Evolutionary conservation across 2,888 invertebrate species (phyloP), one percentile per base, ranked within the genome.

Genomic region (Aphrophora alni): DNA sequence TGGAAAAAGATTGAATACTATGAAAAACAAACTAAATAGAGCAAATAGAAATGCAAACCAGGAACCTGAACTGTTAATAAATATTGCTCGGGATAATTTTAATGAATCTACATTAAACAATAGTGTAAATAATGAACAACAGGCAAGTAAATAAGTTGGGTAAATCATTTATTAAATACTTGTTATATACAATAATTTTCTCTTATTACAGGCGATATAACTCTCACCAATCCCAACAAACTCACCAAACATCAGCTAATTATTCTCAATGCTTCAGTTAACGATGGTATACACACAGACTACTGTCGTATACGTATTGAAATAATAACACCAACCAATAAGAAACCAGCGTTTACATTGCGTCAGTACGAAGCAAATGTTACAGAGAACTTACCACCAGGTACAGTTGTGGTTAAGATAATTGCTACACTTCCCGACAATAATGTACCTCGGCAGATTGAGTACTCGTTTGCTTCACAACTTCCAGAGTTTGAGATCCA

Each of bases 311-410:
- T 59, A 59, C n/a, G 59, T 10, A 14, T 79, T 21, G 68, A 51
- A 25, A n/a, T 79, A 14, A 21, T 38, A 27, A 69, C 68, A 1
- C 74, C 68, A 3, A 26, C 74, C 24, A 24, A 26, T 25, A 79
- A 68, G 25, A n/a, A 38, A 25, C 59, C 28, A 38, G 0, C 24
- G 68, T 28, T 74, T 72, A 68, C 38, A 25, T 28, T 79, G 73
- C 38, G 73, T 33, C 68, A 28, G 25, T 79, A 79, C 69, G 59
- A 74, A 26, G 17, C 74, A 0, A 38, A 59, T 4, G 17, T 79
- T 12, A 44, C 71, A 12, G 78, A 79, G 68, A 79, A 79, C 25
- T n/a, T 73, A 28, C 68, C 78, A 10, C 28, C 78, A 33, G 78
- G 78, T n/a, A 27, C 25, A 25, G 1, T 25, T 8, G 73, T 79